Percentiles rank a stretch among this genome's conserved stretches.
These are phyloP conservation scores for Neomicropteryx cornuta DNA, from an alignment of 1,140 invertebrate species.

Conservation along the genomic window DNA sequence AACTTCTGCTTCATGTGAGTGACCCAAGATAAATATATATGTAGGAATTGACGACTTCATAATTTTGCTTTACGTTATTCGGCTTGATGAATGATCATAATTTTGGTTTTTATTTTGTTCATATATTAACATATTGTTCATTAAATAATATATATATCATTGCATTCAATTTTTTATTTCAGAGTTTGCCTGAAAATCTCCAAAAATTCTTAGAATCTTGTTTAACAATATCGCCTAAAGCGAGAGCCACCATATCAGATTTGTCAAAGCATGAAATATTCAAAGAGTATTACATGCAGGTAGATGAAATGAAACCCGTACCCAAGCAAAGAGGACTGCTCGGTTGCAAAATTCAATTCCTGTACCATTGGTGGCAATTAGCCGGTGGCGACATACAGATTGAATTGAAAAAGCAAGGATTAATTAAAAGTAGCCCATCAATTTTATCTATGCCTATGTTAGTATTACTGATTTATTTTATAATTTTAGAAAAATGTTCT, in stretches of 20 bases:
- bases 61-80: too few relatives aligned
- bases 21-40: too few relatives aligned
- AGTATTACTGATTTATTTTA: too few relatives aligned
- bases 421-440: conserved; percentile 71
- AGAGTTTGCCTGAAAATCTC: conserved; percentile 49
- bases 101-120: too few relatives aligned
- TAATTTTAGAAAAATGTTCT: too few relatives aligned
- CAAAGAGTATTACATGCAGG: conserved; percentile 19
- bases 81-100: too few relatives aligned
- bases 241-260: conserved; percentile 49
- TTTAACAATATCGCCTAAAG: conserved; percentile 50
- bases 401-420: conserved; percentile 83
- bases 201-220: conserved; percentile 56
- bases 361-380: conserved; percentile 92
- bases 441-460: conserved; percentile 68
- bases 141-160: background rate
- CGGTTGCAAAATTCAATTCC: conserved; percentile 58
- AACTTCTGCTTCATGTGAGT: too few relatives aligned
- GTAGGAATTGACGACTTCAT: too few relatives aligned
- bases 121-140: conserved; percentile 2
- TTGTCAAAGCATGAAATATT: conserved; percentile 43
- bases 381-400: conserved; percentile 87
- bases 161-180: conserved; percentile 17
- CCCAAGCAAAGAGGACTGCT: conserved; percentile 36
- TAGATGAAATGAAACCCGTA: conserved; percentile 24